Evolutionary conservation across 92 coral and sea anemone species (phyloP).

Genomic region (Actinostola sp.): DNA sequence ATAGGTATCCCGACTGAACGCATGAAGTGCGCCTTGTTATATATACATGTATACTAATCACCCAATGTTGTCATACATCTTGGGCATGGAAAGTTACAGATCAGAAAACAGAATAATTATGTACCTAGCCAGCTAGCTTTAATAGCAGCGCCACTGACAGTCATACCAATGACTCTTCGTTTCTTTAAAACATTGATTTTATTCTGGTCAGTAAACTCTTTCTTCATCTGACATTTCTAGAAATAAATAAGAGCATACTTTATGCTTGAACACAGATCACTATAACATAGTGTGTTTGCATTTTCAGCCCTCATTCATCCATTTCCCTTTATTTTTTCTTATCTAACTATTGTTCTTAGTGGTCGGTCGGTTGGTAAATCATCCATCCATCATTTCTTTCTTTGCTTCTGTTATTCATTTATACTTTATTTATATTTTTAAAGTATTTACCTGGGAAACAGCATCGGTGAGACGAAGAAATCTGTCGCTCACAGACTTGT

Average conservation of each 20-base stretch:
- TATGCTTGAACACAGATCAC: no score
- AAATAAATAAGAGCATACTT: background rate
- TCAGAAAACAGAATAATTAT: no score
- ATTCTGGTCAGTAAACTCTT: conserved; percentile 44
- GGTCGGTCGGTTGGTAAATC: no score
- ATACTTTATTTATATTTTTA: background rate
- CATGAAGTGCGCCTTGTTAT: no score
- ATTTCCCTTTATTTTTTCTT: no score
- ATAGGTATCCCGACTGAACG: no score
- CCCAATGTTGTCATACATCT: no score
- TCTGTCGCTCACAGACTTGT: conserved; percentile 12
- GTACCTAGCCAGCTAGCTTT: conserved; percentile 72
- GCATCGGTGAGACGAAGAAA: conserved; percentile 17
- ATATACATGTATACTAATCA: no score
- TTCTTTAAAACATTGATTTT: conserved; percentile 52
- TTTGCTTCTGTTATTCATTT: background rate
- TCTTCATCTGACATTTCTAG: conserved; percentile 41
- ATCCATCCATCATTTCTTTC: background rate
- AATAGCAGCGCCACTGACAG: conserved; percentile 76
- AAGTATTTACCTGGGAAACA: conserved; percentile 26
- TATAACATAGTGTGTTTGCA: no score
- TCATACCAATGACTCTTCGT: conserved; percentile 71
- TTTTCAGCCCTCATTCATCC: no score
- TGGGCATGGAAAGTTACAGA: no score
- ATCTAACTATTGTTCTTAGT: no score